phyloP scores from a whole-genome alignment of 2,113 vertebrate genomes.

The Clarias batrachus region DNA sequence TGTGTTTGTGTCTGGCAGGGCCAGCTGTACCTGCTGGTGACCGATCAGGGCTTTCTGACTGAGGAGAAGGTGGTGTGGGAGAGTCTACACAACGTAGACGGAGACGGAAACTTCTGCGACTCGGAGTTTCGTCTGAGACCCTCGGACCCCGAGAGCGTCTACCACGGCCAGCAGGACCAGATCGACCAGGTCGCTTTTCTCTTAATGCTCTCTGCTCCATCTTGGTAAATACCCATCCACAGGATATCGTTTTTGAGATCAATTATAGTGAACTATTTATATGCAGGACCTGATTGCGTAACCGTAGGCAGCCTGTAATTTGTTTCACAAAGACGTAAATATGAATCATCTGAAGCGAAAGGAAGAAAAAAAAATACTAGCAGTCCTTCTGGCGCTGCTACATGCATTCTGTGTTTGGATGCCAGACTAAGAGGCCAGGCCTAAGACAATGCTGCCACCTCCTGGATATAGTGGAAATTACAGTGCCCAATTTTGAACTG shows the following conservation, averaged over 20 bases:
- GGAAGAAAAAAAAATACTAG: neutral
- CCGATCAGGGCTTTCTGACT: conserved; percentile 96
- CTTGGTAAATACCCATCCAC: neutral
- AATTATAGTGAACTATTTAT: neutral
- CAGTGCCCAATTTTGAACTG: neutral
- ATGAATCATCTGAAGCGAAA: neutral
- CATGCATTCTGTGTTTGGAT: neutral
- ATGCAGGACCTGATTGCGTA: neutral
- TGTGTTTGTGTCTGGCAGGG: conserved; percentile 72
- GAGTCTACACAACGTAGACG: conserved; percentile 96
- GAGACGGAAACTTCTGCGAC: conserved; percentile 96
- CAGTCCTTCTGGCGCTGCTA: neutral
- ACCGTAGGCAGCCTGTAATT: neutral
- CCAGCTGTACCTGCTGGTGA: conserved; percentile 94
- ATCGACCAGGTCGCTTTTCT: conserved; percentile 86
- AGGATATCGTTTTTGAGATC: neutral
- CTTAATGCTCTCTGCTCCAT: neutral
- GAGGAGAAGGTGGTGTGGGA: conserved; percentile 99
- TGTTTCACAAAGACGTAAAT: neutral
- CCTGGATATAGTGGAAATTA: neutral
- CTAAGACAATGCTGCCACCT: neutral
- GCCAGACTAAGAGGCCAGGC: neutral
- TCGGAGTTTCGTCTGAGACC: conserved; percentile 92
- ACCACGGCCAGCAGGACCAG: conserved; percentile 96
- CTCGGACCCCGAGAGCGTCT: conserved; percentile 92